Percentiles rank a stretch among this genome's conserved stretches.
Evolutionary conservation across 2,797 vertebrate genomes (phyloP).

Genomic region (Takifugu rubripes): DNA sequence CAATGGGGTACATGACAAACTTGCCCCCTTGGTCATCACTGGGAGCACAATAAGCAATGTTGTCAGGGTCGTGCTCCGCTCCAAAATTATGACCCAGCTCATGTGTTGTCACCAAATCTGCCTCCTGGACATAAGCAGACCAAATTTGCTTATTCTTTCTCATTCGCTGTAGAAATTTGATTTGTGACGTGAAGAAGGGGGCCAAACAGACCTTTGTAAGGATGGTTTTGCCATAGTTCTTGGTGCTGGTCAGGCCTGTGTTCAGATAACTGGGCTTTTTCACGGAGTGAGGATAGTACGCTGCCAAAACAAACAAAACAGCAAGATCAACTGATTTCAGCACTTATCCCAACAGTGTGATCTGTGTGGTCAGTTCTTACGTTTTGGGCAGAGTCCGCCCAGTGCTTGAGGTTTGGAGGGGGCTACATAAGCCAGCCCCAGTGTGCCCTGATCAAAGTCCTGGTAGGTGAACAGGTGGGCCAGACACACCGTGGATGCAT

Average conservation of each 20-base stretch:
- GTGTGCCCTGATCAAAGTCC: slow-evolving; percentile 95
- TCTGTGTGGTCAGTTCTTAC: slow-evolving; percentile 66
- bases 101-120: slow-evolving; percentile 95
- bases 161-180: neutral
- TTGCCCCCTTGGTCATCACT: slow-evolving; percentile 93
- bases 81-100: slow-evolving; percentile 98
- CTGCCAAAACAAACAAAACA: slow-evolving; percentile 64
- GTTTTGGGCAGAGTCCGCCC: slow-evolving; percentile 92
- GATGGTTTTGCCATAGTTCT: slow-evolving; percentile 98
- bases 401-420: slow-evolving; percentile 88
- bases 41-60: slow-evolving; percentile 85
- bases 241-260: slow-evolving; percentile 97
- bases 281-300: slow-evolving; percentile 79
- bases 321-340: slow-evolving; percentile 1
- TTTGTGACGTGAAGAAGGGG: neutral
- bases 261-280: slow-evolving; percentile 92
- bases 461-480: slow-evolving; percentile 98
- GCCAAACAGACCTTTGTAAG: slow-evolving; percentile 86
- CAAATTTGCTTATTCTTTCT: neutral
- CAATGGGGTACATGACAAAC: slow-evolving; percentile 97
- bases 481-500: slow-evolving; percentile 89
- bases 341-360: neutral
- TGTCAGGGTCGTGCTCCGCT: slow-evolving; percentile 96
- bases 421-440: slow-evolving; percentile 94
- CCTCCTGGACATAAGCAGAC: slow-evolving; percentile 79